These are phyloP conservation scores for Eurystomus glaucurus DNA, from an alignment of 2,797 vertebrate species.

Conservation along the genomic window DNA sequence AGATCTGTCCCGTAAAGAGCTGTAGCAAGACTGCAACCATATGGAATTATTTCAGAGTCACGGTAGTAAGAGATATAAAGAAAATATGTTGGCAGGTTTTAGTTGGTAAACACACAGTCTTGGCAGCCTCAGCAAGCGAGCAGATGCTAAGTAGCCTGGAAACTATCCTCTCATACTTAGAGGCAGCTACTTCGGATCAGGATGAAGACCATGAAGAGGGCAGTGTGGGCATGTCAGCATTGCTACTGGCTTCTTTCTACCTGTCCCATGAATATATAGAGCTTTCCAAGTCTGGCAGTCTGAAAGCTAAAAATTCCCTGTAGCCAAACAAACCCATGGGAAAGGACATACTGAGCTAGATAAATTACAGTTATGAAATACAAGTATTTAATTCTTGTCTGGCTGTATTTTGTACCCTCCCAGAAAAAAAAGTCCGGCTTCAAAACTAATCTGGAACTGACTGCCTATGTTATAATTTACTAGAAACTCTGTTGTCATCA, in stretches of 20 bases:
- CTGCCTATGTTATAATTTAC: conserved; percentile 65
- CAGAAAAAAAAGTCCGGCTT: not conserved
- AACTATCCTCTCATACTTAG: not conserved
- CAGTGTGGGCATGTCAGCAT: not conserved
- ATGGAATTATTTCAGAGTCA: conserved; percentile 73
- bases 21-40: conserved; percentile 60
- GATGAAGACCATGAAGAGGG: not conserved
- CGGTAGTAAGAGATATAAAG: conserved; percentile 69
- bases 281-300: not conserved
- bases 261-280: not conserved
- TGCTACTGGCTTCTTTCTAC: not conserved
- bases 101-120: conserved; percentile 34
- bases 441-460: conserved; percentile 57
- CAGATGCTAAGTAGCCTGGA: conserved; percentile 9
- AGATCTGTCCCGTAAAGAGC: not conserved
- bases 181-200: not conserved
- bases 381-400: conserved; percentile 68
- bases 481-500: conserved; percentile 73
- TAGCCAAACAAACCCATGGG: conserved; percentile 28
- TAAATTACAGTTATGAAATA: conserved; percentile 66
- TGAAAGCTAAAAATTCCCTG: conserved; percentile 23
- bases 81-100: conserved; percentile 74
- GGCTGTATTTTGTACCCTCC: conserved; percentile 27
- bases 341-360: conserved; percentile 46
- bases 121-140: conserved; percentile 9